Conservation (phyloP, 2,888 invertebrate species). For the Drosophila prostipennis region DNA sequence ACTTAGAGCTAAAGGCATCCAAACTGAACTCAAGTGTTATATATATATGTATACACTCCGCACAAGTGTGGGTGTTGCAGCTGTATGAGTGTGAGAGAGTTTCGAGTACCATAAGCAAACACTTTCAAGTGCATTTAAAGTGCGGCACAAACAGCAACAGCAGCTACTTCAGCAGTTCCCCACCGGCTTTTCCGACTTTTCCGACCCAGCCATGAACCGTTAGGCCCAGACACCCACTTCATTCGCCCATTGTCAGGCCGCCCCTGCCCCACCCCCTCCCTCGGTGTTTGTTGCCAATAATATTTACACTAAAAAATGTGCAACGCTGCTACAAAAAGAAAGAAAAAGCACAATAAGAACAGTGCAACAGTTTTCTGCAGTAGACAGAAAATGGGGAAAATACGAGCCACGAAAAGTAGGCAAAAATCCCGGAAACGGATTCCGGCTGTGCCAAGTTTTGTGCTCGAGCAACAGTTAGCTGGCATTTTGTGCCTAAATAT, state of each 20-base stretch:
- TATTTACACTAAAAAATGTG: constrained; percentile 68
- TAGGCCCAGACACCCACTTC: constrained; percentile 74
- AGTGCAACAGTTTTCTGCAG: constrained; percentile 54
- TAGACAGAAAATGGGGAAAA: constrained; percentile 42
- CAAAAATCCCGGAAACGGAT: constrained; percentile 33
- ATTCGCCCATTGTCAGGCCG: constrained; percentile 64
- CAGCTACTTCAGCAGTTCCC: constrained; percentile 64
- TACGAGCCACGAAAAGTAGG: constrained; percentile 8
- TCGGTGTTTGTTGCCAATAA: constrained; percentile 67
- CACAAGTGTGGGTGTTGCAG: constrained; percentile 27
- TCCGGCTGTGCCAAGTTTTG: constrained; percentile 62
- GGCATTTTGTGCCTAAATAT: constrained; percentile 65
- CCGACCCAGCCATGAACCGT: constrained; percentile 43
- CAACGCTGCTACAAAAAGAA: constrained; percentile 49
- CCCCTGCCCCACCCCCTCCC: constrained; percentile 20
- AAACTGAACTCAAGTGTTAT: constrained; percentile 26
- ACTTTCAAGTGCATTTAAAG: constrained; percentile 77
- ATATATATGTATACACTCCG: background rate
- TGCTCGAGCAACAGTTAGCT: constrained; percentile 63
- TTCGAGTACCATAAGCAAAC: constrained; percentile 72
- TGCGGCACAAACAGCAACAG: constrained; percentile 66
- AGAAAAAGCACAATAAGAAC: constrained; percentile 4
- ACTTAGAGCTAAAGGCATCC: constrained; percentile 50
- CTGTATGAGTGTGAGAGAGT: constrained; percentile 25
- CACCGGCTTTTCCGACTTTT: constrained; percentile 11